Evolutionary conservation across 1,140 invertebrate genomes (phyloP).

Genomic region (Linepithema humile): DNA sequence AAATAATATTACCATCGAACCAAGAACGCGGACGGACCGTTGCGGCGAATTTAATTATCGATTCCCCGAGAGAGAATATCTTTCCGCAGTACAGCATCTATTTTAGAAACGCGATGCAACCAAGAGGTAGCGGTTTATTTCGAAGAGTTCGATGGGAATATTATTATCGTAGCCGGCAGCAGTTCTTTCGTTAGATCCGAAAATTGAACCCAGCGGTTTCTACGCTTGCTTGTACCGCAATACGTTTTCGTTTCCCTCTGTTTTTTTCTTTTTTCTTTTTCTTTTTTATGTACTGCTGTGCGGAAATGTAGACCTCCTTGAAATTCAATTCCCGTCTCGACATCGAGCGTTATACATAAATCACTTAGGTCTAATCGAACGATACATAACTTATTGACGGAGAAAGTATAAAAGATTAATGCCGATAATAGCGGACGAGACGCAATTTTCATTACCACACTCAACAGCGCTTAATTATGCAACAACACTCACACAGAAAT

Average conservation of each 20-base stretch:
- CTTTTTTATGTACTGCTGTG: background rate
- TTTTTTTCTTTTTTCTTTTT: no score
- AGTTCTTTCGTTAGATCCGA: background rate
- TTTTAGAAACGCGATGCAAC: conserved; percentile 19
- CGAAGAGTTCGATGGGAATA: conserved; percentile 40
- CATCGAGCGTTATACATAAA: conserved; percentile 4
- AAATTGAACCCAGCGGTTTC: background rate
- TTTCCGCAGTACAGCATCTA: background rate
- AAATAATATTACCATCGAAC: conserved; percentile 54
- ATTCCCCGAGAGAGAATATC: conserved; percentile 26
- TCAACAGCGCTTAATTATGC: background rate
- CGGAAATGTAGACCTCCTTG: background rate
- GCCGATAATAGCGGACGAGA: background rate
- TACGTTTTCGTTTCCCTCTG: background rate
- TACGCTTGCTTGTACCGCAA: background rate
- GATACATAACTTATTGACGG: background rate
- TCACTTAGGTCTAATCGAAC: conserved; percentile 44
- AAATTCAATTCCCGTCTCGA: conserved; percentile 28
- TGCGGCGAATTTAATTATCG: conserved; percentile 48
- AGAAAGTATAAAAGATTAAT: conserved; percentile 36
- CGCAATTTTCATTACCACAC: background rate
- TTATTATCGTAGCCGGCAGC: conserved; percentile 29
- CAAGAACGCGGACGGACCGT: conserved; percentile 10
- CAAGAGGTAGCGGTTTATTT: conserved; percentile 30
- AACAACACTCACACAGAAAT: conserved; percentile 14